Base-by-base conservation (phyloP, 1,140 invertebrate genomes). In the Drosophila takahashii region DNA sequence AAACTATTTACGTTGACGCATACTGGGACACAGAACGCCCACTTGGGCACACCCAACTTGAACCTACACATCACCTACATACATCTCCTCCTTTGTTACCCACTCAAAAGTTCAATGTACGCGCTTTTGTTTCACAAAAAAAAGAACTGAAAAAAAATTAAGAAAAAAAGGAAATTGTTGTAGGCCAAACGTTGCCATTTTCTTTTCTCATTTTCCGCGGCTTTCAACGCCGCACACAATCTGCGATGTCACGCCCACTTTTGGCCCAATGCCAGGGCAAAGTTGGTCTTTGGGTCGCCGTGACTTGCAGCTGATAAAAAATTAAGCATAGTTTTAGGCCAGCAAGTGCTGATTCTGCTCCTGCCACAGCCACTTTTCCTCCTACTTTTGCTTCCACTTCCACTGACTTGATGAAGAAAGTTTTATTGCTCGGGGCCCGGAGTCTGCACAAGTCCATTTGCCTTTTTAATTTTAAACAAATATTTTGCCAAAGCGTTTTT, bases 261-360 rank as follows among this genome's bases (percentile, higher is more conserved):
- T 67, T 22, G 32, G 27, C 57, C 44, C 61, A 39, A 39, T 73
- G 48, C 57, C 70, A 56, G 37, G 41, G 22, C 32, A 79, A 90
- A 90, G 53, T 90, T 90, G 81, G 87, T 90, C 87, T 90, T 87
- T 87, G 70, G 77, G 89, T 87, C 65, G 47, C 67, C 78, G 62
- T 77, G 77, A 75, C 78, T 81, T 83, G 72, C 74, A 78, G 69
- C 72, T 74, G 74, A 69, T 69, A 64, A 86, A 84, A 85, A 78
- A 71, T 79, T 76, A 87, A 86, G 83, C 84, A 86, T 79, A 83
- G 77, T 84, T 89, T 79, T 70, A 84, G 79, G 84, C 84, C 53
- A 56, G 71, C 71, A 79, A 87, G 59, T 77, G 70, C 65, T 79
- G 77, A 47, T 65, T 47, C 61, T 15, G 61, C 57, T 64, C 32